Base-by-base conservation (phyloP, 2,797 vertebrate genomes). In the Scolopax rusticola region DNA sequence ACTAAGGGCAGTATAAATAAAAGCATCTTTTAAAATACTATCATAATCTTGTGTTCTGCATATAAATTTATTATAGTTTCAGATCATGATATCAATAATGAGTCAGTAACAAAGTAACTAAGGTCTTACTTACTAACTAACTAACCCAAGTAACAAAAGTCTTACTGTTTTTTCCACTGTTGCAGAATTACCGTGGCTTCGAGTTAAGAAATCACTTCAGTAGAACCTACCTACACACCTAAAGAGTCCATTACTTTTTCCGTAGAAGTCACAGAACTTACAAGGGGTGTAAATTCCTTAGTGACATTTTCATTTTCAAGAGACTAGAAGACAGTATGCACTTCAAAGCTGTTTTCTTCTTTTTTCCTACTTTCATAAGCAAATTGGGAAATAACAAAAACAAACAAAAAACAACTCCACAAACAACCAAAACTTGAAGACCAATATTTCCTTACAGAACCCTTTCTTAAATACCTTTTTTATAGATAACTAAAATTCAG, bases 191-290 rank as follows among this genome's bases (percentile, higher is more conserved):
- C 14, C 15, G 51, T 20, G 32, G 23, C 4, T 61, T 19, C 6
- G 36, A 57, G 28, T 13, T n/a, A 30, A 57, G 23, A 54, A 77
- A 70, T 65, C 1, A 15, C 17, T 79, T 48, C 18, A 28, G 23
- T 38, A 32, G 56, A 70, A 80, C 5, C 11, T n/a, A 67, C 48
- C 7, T 16, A 16, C 8, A 9, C 11, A 40, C 36, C 27, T 54
- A 23, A 12, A 20, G 50, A 43, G 19, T 41, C 38, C 0, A 0
- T 48, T 30, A 11, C 14, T 14, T 48, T 67, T 53, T 41, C 63
- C 0, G 0, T 7, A 43, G 16, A 53, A 79, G 6, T 38, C 15
- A 9, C 23, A 50, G 7, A 76, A 48, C 1, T 41, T 38, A 32
- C 0, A 12, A 36, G 41, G 32, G 23, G 5, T n/a, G 12, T 20